Base-by-base conservation (phyloP, 2,888 invertebrate genomes). In the Pecten maximus region DNA sequence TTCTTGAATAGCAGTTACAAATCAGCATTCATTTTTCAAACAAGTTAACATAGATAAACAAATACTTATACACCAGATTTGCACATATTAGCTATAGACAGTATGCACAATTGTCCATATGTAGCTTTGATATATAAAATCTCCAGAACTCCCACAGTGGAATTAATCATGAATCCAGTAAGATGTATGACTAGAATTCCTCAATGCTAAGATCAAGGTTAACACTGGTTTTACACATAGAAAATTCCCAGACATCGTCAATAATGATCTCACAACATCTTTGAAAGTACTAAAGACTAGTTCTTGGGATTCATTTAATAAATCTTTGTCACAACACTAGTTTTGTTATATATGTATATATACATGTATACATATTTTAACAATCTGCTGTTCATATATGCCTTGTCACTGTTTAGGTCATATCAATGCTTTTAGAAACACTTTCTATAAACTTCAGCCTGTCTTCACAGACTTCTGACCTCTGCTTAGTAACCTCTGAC, bases 151-250 rank as follows among this genome's bases (percentile, higher is more conserved):
- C 19, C n/a, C 54, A 54, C 54, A 19, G 54, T 54, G 19, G 23
- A 54, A 23, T 54, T 48, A 4, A n/a, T 60, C 23, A n/a, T 60
- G n/a, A 60, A 60, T 60, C n/a, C 16, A 23, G 1, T n/a, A 2
- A 60, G 60, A 60, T 60, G 60, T 60, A n/a, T 74, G 74, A 74
- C 74, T 74, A 74, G 74, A 74, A 74, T 74, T 74, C 35, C 28
- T 74, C 35, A 35, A 74, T 74, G 10, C 23, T 74, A 74, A 74
- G 23, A 74, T 74, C 35, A 74, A 74, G 35, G 74, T 19, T 10
- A 54, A 54, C 50, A 54, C 50, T 19, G 2, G 19, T 54, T 16
- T 54, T 19, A 54, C 50, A 54, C 19, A 54, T 19, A 54, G 23
- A 54, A 2, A 10, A 3, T 10, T 54, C 16, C 4, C 12, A 54